Percentiles rank a stretch among this genome's conserved stretches.
Conservation (phyloP, 2,113 vertebrate genomes). For the Muntiacus reevesi region DNA sequence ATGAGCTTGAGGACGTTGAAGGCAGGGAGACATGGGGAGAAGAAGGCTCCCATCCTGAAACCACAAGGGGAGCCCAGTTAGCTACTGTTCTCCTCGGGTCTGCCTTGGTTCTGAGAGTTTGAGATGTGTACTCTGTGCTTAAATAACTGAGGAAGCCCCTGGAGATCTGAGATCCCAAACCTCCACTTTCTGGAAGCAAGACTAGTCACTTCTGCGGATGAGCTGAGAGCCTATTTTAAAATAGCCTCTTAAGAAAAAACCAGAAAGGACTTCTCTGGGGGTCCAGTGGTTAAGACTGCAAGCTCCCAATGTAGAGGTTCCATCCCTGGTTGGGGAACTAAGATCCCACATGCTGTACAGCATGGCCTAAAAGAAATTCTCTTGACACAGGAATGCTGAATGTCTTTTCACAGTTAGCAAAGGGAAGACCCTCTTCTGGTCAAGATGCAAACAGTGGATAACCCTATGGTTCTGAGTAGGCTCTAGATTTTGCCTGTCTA, state of each 20-base stretch:
- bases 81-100: rapidly evolving
- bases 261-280: not conserved
- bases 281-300: not conserved
- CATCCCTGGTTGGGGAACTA: not conserved
- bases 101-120: too few relatives aligned
- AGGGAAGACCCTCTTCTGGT: not conserved
- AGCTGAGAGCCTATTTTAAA: not conserved
- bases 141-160: not conserved
- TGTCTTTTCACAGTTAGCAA: too few relatives aligned
- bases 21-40: constrained; percentile 97
- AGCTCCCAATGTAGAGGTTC: not conserved
- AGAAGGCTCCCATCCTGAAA: constrained; percentile 98
- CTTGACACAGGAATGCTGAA: not conserved
- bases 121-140: rapidly evolving
- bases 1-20: constrained; percentile 97
- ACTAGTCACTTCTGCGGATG: not conserved
- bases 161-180: too few relatives aligned
- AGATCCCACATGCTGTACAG: not conserved
- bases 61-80: not conserved
- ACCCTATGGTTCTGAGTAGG: too few relatives aligned
- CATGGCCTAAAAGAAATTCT: not conserved
- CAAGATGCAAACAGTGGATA: too few relatives aligned
- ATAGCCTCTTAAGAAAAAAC: not conserved
- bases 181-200: not conserved
- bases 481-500: too few relatives aligned